These are phyloP conservation scores for Microtus ochrogaster DNA, from an alignment of 2,113 vertebrate species.

Conservation along the genomic window DNA sequence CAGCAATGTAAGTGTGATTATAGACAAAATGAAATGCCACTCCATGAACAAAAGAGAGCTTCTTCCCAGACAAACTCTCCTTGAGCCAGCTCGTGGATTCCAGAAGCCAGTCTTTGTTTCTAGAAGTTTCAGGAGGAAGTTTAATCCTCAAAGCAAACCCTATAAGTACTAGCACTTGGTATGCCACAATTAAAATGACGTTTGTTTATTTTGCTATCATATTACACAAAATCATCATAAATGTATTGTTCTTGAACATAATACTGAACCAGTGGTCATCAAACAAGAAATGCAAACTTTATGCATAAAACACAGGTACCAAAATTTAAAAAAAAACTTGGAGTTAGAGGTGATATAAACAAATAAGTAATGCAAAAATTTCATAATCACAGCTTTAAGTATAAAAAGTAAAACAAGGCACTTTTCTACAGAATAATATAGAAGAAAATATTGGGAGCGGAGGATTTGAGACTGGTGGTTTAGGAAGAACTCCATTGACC, in stretches of 20 bases:
- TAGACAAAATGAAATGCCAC: neutral
- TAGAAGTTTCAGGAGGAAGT: neutral
- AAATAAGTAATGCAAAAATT: neutral
- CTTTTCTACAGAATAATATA: neutral
- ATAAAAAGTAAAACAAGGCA: constrained; percentile 9
- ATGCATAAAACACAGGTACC: neutral
- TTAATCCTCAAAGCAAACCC: neutral
- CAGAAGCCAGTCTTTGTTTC: neutral
- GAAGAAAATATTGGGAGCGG: neutral
- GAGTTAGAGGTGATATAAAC: neutral
- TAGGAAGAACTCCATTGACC: neutral
- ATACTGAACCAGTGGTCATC: neutral
- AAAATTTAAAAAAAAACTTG: neutral
- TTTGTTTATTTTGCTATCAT: neutral
- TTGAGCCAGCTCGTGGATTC: neutral
- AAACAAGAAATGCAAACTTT: neutral
- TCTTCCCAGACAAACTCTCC: neutral
- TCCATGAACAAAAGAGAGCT: neutral
- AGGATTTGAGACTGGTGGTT: neutral
- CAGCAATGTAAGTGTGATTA: neutral
- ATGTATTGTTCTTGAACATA: neutral
- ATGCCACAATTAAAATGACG: neutral
- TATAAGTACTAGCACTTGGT: neutral
- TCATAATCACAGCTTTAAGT: neutral
- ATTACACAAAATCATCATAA: neutral